Conservation (phyloP, 2,113 vertebrate genomes). For the Eulemur rufifrons region DNA sequence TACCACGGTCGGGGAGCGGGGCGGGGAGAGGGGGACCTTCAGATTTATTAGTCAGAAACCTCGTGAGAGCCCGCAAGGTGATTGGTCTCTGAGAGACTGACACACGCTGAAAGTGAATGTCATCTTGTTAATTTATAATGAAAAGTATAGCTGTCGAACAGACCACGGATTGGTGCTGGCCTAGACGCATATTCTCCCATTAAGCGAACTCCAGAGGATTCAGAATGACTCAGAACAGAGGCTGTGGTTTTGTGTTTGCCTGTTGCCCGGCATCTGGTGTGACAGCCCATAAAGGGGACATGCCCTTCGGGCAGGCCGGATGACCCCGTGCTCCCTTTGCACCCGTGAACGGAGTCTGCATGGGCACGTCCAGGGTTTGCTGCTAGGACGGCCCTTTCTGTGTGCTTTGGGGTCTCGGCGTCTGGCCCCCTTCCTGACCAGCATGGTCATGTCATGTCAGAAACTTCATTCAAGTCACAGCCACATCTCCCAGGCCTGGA, state of each 20-base stretch:
- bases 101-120: not conserved
- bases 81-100: not conserved
- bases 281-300: not conserved
- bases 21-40: not conserved
- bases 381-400: not conserved
- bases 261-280: not conserved
- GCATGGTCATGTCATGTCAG: not conserved
- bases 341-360: rapidly evolving
- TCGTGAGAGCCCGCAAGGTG: not conserved
- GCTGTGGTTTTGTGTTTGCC: not conserved
- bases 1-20: rapidly evolving
- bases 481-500: not conserved
- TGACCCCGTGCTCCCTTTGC: not conserved
- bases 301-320: not conserved
- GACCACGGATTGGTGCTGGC: not conserved
- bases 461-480: not conserved
- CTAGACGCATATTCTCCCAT: not conserved
- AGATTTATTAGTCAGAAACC: not conserved
- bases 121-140: not conserved
- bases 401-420: not conserved
- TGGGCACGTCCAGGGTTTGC: not conserved
- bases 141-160: not conserved
- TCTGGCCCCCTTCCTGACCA: not conserved
- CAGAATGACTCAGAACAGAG: not conserved
- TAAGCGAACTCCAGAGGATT: not conserved